A percentile compares a stretch with the other conserved stretches of the same genome.
Conservation (phyloP, 2,797 vertebrate genomes). For the Liparis tanakae region DNA sequence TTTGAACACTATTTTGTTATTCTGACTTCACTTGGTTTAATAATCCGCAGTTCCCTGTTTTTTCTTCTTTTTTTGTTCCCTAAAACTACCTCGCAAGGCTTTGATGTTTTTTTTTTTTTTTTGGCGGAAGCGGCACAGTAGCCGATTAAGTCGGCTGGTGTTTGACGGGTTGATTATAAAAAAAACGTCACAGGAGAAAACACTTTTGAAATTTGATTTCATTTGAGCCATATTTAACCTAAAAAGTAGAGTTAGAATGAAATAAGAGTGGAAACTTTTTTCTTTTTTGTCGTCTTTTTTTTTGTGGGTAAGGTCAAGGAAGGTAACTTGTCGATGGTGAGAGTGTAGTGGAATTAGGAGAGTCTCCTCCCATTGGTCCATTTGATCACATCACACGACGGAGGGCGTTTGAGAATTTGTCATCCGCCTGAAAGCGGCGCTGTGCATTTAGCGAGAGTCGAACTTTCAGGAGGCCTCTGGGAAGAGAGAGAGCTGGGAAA, state of each 20-base stretch:
- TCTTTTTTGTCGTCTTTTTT: slow-evolving; percentile 80
- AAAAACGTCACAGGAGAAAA: slow-evolving; percentile 36
- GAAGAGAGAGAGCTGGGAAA: slow-evolving; percentile 87
- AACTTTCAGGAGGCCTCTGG: slow-evolving; percentile 90
- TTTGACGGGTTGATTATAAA: slow-evolving; percentile 45
- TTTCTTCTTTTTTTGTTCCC: slow-evolving; percentile 12
- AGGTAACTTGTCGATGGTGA: slow-evolving; percentile 86
- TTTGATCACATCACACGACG: slow-evolving; percentile 88
- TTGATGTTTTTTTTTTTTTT: slow-evolving; percentile 61
- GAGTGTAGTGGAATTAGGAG: slow-evolving; percentile 83
- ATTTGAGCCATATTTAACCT: not conserved
- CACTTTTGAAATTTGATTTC: slow-evolving; percentile 23
- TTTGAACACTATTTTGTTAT: slow-evolving; percentile 89
- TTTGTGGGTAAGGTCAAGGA: slow-evolving; percentile 85
- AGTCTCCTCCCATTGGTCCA: slow-evolving; percentile 70
- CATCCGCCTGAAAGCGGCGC: slow-evolving; percentile 84
- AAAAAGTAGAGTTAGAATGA: slow-evolving; percentile 21
- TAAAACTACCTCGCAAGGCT: slow-evolving; percentile 51
- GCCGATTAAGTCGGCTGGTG: slow-evolving; percentile 40
- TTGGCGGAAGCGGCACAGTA: slow-evolving; percentile 43
- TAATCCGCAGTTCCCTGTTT: slow-evolving; percentile 79
- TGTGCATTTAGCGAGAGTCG: slow-evolving; percentile 88
- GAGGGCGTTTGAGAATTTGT: slow-evolving; percentile 90
- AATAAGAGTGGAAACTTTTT: slow-evolving; percentile 63
- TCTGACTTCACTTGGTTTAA: slow-evolving; percentile 84